Percentiles rank a stretch among this genome's conserved stretches.
phyloP scores from a whole-genome alignment of 1,140 invertebrate genomes.

The Aplysia californica region DNA sequence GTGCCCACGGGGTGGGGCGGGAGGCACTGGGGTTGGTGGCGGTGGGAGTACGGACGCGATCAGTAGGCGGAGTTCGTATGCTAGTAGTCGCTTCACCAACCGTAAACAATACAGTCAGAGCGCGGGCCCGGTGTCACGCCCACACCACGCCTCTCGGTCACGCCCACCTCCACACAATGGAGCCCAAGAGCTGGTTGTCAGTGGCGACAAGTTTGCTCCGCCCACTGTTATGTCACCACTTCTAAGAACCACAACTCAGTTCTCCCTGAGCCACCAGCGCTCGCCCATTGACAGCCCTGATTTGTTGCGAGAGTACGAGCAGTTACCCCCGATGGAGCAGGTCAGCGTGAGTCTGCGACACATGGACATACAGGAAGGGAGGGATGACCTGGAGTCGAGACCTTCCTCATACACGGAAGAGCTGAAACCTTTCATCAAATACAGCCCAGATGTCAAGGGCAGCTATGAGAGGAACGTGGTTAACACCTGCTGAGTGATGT shows the following conservation, averaged over 20 bases:
- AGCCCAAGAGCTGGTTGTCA: slow-evolving; percentile 43
- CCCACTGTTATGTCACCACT: slow-evolving; percentile 45
- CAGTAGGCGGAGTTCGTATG: neutral
- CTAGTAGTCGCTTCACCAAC: neutral
- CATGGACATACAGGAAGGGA: neutral
- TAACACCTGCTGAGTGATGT: slow-evolving; percentile 13
- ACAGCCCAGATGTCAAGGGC: slow-evolving; percentile 50
- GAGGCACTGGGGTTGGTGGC: neutral
- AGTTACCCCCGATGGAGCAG: slow-evolving; percentile 55
- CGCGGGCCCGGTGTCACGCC: neutral
- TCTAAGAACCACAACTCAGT: slow-evolving; percentile 57
- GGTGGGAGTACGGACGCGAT: neutral
- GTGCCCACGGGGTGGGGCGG: neutral
- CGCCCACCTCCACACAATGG: neutral
- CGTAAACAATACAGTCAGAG: neutral
- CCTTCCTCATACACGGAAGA: slow-evolving; percentile 39
- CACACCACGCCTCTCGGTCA: neutral
- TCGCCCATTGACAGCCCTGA: slow-evolving; percentile 52
- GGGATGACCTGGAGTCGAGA: neutral
- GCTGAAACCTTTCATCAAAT: slow-evolving; percentile 58
- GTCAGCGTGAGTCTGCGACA: slow-evolving; percentile 20
- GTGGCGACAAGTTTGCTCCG: slow-evolving; percentile 50
- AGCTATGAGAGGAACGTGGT: slow-evolving; percentile 26
- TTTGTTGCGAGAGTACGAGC: slow-evolving; percentile 27
- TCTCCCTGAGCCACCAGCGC: slow-evolving; percentile 54